Base-by-base conservation (phyloP, 2,113 vertebrate species). In the Rhinolophus ferrumequinum region DNA sequence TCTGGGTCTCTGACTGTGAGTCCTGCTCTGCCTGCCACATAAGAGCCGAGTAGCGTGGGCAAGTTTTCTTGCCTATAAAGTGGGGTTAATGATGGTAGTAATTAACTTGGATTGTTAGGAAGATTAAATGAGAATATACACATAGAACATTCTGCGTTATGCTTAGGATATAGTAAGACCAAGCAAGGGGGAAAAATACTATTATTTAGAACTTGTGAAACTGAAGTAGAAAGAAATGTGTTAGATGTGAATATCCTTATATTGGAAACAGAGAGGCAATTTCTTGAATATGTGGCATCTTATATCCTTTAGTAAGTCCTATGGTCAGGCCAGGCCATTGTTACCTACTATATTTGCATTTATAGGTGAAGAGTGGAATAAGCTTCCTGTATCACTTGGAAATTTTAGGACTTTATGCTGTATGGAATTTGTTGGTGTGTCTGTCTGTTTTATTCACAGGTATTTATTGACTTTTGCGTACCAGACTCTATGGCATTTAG, bases 331-430 rank as follows among this genome's bases (percentile, higher is more conserved):
- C 50, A 52, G n/a, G 47, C 41, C 22, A 26, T 73, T 73, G 50
- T 69, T 95, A 67, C 47, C n/a, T 82, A 92, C 11, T 22, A 52
- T 9, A 35, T 94, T 86, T 97, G 58, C 38, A 67, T 77, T 97
- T 93, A 60, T 92, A 56, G 66, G 5, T 64, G 28, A 90, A 76
- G 69, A 73, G 26, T 88, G 11, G 52, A 82, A 47, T 72, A 84
- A 70, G 5, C 41, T 93, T 66, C 21, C 35, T 50, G 52, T 60
- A 75, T 67, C 54, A 15, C 33, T 60, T 73, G 52, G 58, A 62
- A 58, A 38, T 84, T 87, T 91, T 89, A 83, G 73, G 70, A 94
- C 26, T 72, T 19, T 75, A 0, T 60, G 26, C 44, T 60, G 11
- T 69, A 41, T 47, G 3, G 1, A 82, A 30, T 77, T 87, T 87